These are phyloP conservation scores for Sebastes itinus DNA, from an alignment of 2,797 vertebrate genomes.

Conservation along the genomic window DNA sequence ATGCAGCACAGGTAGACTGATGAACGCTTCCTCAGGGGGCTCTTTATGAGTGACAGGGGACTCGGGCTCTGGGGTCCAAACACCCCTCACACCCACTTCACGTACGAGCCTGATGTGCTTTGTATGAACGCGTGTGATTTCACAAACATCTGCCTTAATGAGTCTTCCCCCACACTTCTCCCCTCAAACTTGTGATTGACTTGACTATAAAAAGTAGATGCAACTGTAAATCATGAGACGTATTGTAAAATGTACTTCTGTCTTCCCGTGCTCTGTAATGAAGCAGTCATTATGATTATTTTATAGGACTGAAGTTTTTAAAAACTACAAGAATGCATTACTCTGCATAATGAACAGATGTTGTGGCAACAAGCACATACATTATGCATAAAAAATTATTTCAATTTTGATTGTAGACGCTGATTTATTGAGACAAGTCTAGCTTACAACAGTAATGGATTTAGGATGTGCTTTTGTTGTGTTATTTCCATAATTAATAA, in stretches of 20 bases:
- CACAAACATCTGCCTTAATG: slow-evolving; percentile 81
- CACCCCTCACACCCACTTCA: slow-evolving; percentile 61
- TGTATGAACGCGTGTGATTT: slow-evolving; percentile 64
- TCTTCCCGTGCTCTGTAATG: slow-evolving; percentile 84
- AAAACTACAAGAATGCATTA: slow-evolving; percentile 98
- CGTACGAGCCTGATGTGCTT: slow-evolving; percentile 40
- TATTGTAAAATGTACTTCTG: slow-evolving; percentile 84
- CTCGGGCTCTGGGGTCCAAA: slow-evolving; percentile 37
- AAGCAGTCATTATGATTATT: slow-evolving; percentile 93
- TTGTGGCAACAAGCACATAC: slow-evolving; percentile 96
- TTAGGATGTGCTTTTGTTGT: slow-evolving; percentile 97
- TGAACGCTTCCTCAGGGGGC: neutral
- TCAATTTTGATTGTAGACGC: slow-evolving; percentile 98
- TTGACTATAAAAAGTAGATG: slow-evolving; percentile 83
- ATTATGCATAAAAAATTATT: slow-evolving; percentile 98
- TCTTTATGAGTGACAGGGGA: slow-evolving; percentile 59
- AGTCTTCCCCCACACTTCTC: slow-evolving; percentile 72
- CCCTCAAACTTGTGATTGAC: slow-evolving; percentile 84
- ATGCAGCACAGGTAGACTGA: slow-evolving; percentile 15
- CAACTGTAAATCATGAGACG: slow-evolving; percentile 84
- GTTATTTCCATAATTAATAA: slow-evolving; percentile 95
- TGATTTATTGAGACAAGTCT: slow-evolving; percentile 98
- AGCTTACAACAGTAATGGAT: slow-evolving; percentile 96
- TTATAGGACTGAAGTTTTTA: slow-evolving; percentile 91
- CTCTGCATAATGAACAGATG: slow-evolving; percentile 97